Evolutionary conservation across 1,140 invertebrate species (phyloP), one percentile per base, ranked within the genome.

Genomic region (Drosophila serrata): DNA sequence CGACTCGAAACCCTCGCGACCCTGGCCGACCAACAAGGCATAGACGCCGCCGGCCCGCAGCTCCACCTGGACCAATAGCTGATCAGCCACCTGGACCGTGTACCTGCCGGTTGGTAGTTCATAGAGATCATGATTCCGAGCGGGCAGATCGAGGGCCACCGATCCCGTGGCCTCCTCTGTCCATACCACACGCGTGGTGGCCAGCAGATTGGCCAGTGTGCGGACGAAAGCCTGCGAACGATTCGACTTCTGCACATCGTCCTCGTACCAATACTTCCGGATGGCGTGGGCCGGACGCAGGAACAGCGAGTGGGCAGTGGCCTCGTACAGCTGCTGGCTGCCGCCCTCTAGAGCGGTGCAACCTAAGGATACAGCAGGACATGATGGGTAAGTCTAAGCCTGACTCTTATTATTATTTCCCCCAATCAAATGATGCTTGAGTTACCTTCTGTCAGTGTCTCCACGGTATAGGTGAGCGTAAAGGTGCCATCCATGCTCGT

Each of bases 41-140:
- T 95, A 95, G 11, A 95, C 94, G 5, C 94, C 95, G 1, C 95
- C 95, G 7, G 92, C 70, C 0, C 87, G 60, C 11, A 86, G 40
- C 11, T 51, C 33, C 35, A 68, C 31, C 17, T 62, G 13, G 13
- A 33, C 22, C 15, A 68, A 31, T 7, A 27, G 19, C 11, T 73
- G 72, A 5, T 68, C 62, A 6, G 63, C 43, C 3, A 90, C 46
- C 33, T 55, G 40, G 1, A 49, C 42, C 0, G 51, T 24, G 27
- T 79, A 79, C 6, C 3, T 17, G 2, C 74, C 69, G 0, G 82
- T 81, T 31, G 58, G 62, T 6, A 91, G 67, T 24, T 91, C 88
- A n/a, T 76, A 53, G 1, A 81, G 67, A 27, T 91, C 80, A 27
- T 84, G 65, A 29, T 69, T 78, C 15, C 85, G 81, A 4, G 85